Conservation (phyloP, 2,113 vertebrate genomes). For the Amphilophus citrinellus region DNA sequence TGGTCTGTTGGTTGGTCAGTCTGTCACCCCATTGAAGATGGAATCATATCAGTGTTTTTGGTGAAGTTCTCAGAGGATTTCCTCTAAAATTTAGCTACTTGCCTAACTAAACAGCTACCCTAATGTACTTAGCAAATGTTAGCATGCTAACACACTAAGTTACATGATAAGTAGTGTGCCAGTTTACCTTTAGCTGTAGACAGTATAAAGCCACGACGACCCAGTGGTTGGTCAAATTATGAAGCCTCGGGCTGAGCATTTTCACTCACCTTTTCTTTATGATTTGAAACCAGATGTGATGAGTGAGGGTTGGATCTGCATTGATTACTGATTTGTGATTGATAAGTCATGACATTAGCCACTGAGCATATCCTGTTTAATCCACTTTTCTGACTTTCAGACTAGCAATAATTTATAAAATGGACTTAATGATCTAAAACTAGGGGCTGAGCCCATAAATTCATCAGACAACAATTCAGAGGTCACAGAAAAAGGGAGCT, state of each 20-base stretch:
- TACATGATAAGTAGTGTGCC: neutral
- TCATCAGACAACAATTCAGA: too few species aligned
- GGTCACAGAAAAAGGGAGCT: too few species aligned
- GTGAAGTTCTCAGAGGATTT: neutral
- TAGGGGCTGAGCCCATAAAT: too few species aligned
- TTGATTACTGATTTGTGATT: too few species aligned
- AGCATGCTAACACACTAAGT: neutral
- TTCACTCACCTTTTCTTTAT: neutral
- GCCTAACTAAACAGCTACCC: neutral
- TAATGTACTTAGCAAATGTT: neutral
- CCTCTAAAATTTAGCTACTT: neutral
- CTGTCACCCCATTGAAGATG: neutral
- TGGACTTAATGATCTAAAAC: too few species aligned
- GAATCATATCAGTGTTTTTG: neutral
- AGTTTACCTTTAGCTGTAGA: neutral
- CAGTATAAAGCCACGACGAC: neutral
- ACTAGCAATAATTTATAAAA: too few species aligned
- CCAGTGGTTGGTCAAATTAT: neutral
- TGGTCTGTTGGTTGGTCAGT: neutral
- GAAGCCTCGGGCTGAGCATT: fast-evolving
- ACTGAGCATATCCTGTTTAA: too few species aligned
- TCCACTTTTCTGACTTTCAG: too few species aligned
- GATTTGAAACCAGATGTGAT: neutral
- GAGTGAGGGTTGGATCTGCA: too few species aligned
- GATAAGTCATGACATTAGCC: too few species aligned